Evolutionary conservation across 2,797 vertebrate species (phyloP).

Genomic region (Podarcis lilfordi): DNA sequence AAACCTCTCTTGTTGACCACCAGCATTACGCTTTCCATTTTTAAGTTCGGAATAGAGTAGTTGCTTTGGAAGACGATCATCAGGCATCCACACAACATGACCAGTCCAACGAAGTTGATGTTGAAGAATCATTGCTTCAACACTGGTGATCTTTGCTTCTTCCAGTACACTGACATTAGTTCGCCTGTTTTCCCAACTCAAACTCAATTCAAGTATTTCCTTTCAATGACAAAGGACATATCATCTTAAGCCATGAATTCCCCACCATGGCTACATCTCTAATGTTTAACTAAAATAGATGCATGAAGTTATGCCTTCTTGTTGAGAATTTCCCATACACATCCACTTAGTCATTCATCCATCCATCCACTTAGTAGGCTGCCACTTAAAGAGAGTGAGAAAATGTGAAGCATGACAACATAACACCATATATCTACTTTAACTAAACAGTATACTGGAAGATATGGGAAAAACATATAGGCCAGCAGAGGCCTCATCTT

Average conservation of each 20-base stretch:
- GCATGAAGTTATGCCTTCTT: not conserved
- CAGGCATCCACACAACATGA: too few relatives aligned
- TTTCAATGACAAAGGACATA: not conserved
- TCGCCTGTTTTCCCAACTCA: not conserved
- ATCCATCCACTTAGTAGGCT: not conserved
- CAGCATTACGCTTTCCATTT: too few relatives aligned
- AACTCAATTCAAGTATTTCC: not conserved
- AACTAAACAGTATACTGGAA: not conserved
- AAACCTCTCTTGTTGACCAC: too few relatives aligned
- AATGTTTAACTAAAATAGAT: not conserved
- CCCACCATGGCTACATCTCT: too few relatives aligned
- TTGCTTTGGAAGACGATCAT: too few relatives aligned
- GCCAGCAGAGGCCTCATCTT: not conserved
- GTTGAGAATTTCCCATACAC: not conserved
- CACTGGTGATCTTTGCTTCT: too few relatives aligned
- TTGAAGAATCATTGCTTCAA: too few relatives aligned
- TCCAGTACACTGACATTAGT: too few relatives aligned
- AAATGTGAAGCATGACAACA: not conserved
- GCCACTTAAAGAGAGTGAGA: not conserved
- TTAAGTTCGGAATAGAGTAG: too few relatives aligned
- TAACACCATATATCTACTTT: not conserved
- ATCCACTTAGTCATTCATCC: not conserved
- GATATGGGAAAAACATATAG: not conserved
- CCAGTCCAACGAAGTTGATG: too few relatives aligned
- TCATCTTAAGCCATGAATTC: not conserved